Evolutionary conservation across 2,113 vertebrate species (phyloP), one percentile per base, ranked within the genome.

Genomic region (Megaptera novaeangliae): DNA sequence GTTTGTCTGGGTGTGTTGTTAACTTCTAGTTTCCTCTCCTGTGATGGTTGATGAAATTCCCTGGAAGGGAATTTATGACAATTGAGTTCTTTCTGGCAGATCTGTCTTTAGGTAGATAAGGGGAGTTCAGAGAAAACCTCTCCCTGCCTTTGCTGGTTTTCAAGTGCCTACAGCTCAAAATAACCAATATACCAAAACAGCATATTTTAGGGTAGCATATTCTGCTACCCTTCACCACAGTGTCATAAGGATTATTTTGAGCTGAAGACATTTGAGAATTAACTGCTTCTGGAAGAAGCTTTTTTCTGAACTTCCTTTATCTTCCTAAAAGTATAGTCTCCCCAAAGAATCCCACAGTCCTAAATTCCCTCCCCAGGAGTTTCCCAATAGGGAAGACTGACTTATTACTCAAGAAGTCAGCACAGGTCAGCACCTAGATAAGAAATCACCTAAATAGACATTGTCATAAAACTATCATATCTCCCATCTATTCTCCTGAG

Each of bases 231-330:
- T 55, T 90, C 57, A 77, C 88, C 57, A 77, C 72, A 49, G 88
- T 90, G 72, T 36, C 68, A 88, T 57, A 55, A 78, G 59, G 74
- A 66, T 78, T 78, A 90, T 90, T 78, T 78, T 64, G 71, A 78
- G 74, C 44, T 36, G 74, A 90, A 78, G 88, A 78, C 74, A 90
- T 90, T 90, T 90, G 74, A 77, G 74, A 90, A 90, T 90, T 63
- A 78, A 78, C 59, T 78, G 74, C 59, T 90, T 61, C 88, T 52
- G 61, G 74, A 78, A 52, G 61, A 63, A 78, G 17, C 23, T 64
- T 90, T 78, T 66, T 52, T 11, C 36, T 64, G 74, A 77, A 66
- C 59, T 78, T 64, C 44, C 59, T 78, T 90, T 78, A 49, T 36
- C 64, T 72, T 72, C 66, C 85, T 57, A 72, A 72, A 72, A 87